phyloP scores from a whole-genome alignment of 2,888 invertebrate genomes.

The Ligdia adustata region DNA sequence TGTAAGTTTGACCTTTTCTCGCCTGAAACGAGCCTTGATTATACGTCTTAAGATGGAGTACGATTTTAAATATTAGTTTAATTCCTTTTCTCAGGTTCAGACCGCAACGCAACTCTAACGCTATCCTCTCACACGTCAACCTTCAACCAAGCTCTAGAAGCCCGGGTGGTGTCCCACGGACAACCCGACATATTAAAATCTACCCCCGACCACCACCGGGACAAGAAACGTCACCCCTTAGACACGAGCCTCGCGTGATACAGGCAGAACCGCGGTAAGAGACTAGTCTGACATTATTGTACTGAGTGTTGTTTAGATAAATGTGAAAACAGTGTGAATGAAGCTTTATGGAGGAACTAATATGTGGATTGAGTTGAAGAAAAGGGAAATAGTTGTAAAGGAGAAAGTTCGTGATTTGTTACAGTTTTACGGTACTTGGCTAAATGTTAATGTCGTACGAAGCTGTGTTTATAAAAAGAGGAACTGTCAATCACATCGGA shows the following conservation, averaged over 20 bases:
- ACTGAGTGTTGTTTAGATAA: background rate
- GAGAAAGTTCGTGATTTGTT: no score
- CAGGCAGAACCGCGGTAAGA: slow-evolving; percentile 10
- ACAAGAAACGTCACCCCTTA: slow-evolving; percentile 72
- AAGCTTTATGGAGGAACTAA: no score
- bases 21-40: no score
- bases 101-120: slow-evolving; percentile 66
- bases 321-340: background rate
- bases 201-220: slow-evolving; percentile 91
- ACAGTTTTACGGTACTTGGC: no score
- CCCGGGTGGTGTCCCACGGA: slow-evolving; percentile 72
- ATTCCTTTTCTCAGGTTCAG: slow-evolving; percentile 48
- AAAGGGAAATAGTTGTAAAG: no score
- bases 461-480: no score
- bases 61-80: no score
- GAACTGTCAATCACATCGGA: no score
- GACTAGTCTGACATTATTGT: slow-evolving; percentile 12
- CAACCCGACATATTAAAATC: slow-evolving; percentile 94
- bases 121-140: slow-evolving; percentile 70
- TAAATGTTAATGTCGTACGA: no score
- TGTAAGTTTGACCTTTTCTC: no score
- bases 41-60: no score
- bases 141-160: slow-evolving; percentile 57
- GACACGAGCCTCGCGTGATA: slow-evolving; percentile 77
- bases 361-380: no score